Evolutionary conservation across 2,113 vertebrate species (phyloP).

Genomic region (Heptranchias perlo): DNA sequence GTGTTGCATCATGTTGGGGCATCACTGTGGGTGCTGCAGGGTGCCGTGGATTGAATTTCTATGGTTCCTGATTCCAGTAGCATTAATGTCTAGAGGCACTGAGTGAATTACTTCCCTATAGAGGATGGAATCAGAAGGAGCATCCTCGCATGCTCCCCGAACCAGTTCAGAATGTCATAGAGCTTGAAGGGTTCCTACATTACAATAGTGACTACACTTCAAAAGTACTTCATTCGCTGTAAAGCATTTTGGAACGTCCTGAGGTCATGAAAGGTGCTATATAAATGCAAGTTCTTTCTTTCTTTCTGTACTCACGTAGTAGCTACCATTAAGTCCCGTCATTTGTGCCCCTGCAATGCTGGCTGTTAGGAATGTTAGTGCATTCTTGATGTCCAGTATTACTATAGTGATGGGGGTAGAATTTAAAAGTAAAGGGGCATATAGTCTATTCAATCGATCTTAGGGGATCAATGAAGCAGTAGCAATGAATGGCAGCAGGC

Average conservation of each 20-base stretch:
- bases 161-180: too few relatives aligned
- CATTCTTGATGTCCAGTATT: neutral
- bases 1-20: neutral
- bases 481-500: too few relatives aligned
- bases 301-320: neutral
- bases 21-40: neutral
- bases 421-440: neutral
- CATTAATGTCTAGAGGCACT: neutral
- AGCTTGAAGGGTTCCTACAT: neutral
- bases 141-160: too few relatives aligned
- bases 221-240: too few relatives aligned
- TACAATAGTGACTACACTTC: too few relatives aligned
- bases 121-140: neutral
- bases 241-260: too few relatives aligned
- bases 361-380: neutral
- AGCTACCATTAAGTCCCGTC: neutral
- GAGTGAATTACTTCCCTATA: neutral
- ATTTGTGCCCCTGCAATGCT: neutral
- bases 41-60: neutral
- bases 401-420: neutral
- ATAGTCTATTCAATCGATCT: neutral
- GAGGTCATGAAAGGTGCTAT: too few relatives aligned
- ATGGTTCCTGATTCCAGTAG: neutral
- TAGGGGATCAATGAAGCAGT: neutral
- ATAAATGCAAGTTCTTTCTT: too few relatives aligned